Evolutionary conservation across 2,888 invertebrate genomes (phyloP), one percentile per base, ranked within the genome.

Genomic region (Hypolimnas misippus): DNA sequence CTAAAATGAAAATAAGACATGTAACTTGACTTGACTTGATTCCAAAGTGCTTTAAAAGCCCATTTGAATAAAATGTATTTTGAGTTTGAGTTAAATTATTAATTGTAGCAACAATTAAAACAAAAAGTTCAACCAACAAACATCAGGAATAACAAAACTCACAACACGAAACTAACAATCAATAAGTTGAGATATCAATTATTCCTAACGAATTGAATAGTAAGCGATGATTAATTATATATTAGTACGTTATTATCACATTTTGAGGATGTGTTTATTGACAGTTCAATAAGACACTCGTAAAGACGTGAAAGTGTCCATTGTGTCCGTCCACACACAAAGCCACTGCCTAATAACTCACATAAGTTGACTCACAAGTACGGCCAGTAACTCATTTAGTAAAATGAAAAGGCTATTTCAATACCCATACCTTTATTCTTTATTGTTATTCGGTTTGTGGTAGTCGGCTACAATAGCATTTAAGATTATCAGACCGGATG

Each of bases 401-500:
- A 82, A 87, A 87, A 91, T 91, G 87, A 89, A 89, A 86, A 85
- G 83, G 79, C 81, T 68, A 75, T 83, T 82, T 81, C 78, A 77
- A 84, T 82, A 81, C 79, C 79, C 79, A 74, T 79, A 81, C 81
- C 83, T 81, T 83, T 81, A 84, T 38, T 58, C 58, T 52, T 65
- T 57, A 65, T 85, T 83, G 84, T 84, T 78, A 76, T 74, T 78
- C 73, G 70, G 75, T 73, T 76, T 76, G 76, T 79, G 75, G 82
- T 77, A 77, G 78, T 59, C 74, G 3, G 29, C 76, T 81, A 89
- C 88, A 89, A 87, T 87, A 78, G 84, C 77, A 60, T 76, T 75
- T 80, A 84, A 85, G 87, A 82, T 90, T 88, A 89, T 89, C 89
- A 89, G 90, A 90, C 88, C 90, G 89, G 73, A 85, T 87, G 88